These are phyloP conservation scores for Elanoides forficatus DNA, from an alignment of 2,113 vertebrate species.

Conservation along the genomic window DNA sequence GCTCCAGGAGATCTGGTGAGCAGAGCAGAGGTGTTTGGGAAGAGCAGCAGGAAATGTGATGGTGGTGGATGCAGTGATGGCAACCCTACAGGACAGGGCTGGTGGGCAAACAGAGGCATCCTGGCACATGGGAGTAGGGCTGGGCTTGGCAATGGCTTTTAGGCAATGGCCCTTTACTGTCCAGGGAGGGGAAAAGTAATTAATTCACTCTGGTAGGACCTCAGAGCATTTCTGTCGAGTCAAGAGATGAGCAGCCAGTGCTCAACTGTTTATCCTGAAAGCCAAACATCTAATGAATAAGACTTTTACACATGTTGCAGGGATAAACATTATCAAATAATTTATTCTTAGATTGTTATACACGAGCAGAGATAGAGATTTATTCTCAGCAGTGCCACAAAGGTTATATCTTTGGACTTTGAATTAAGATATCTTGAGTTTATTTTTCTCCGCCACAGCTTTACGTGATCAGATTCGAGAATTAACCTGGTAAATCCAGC, in stretches of 20 bases:
- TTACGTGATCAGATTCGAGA: neutral
- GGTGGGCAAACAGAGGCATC: neutral
- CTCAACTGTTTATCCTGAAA: neutral
- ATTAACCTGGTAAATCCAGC: neutral
- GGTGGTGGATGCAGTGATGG: neutral
- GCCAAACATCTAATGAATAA: neutral
- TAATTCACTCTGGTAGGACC: neutral
- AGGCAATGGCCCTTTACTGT: neutral
- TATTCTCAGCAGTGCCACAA: neutral
- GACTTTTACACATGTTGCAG: neutral
- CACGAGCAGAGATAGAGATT: neutral
- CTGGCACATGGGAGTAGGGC: neutral
- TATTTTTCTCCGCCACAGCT: neutral
- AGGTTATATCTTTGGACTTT: neutral
- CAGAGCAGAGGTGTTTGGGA: neutral
- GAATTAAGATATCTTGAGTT: neutral
- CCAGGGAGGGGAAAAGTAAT: neutral
- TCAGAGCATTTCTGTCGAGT: neutral
- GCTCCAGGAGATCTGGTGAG: neutral
- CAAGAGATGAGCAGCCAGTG: neutral
- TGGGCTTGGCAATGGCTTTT: accelerated
- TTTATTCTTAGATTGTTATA: slow-evolving; percentile 5
- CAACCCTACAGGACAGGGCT: neutral
- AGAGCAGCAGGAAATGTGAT: neutral
- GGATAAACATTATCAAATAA: neutral